Evolutionary conservation across 2,113 vertebrate genomes (phyloP), one percentile per base, ranked within the genome.

Genomic region (Rousettus leschenaultii): DNA sequence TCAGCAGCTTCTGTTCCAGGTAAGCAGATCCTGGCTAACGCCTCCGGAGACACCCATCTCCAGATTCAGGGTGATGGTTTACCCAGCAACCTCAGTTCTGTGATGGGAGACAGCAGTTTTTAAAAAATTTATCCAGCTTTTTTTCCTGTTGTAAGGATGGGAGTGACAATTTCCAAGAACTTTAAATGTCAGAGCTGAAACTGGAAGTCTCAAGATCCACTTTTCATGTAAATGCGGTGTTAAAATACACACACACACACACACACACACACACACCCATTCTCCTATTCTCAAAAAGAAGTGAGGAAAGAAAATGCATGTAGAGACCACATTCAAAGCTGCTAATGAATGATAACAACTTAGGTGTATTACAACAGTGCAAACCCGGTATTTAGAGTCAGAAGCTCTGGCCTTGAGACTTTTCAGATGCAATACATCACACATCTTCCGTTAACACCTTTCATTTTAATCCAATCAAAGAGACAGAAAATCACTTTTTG

Each of bases 181-280:
- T 94, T 93, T 53, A 94, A 78, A 68, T 79, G 59, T 84, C 11
- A 94, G 57, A 93, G n/a, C 11, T 91, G 57, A 94, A 70, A 57
- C 2, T 26, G 3, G 9, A 84, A 87, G 38, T 88, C 30, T 80
- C 78, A 88, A 80, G 3, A 85, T 53, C 21, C 5, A 57, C 26
- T 74, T 75, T 88, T 88, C 24, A 30, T 59, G 86, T 61, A 53
- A 89, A 89, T 43, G 24, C 10, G 65, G 14, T 48, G 21, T 51
- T 65, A 35, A 87, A 87, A 74, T 22, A 68, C 15, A 53, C 3
- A 38, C 45, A 38, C 22, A 45, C 61, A 26, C 4, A 33, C n/a
- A 24, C 43, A 70, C 19, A 35, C 35, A 43, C 22, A 15, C 30
- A 38, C 21, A 45, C 14, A 43, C 2, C 12, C 24, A 53, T 40